A percentile compares a stretch with the other conserved stretches of the same genome.
These are phyloP conservation scores for Cydia amplana DNA, from an alignment of 1,140 invertebrate species.

Conservation along the genomic window DNA sequence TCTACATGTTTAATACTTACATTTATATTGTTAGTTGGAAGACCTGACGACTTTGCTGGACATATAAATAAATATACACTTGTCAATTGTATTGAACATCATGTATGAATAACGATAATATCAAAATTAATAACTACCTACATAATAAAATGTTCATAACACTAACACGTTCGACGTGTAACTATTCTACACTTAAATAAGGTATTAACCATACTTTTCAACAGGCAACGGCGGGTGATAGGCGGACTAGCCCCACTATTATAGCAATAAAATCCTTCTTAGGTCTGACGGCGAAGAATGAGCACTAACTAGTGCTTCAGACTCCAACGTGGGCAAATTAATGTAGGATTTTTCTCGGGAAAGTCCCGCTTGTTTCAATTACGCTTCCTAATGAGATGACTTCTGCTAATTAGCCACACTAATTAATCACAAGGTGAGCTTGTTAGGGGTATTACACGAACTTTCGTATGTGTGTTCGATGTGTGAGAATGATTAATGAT, in stretches of 20 bases:
- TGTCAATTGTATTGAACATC: too few species aligned
- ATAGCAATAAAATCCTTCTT: not conserved
- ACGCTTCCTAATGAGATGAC: constrained; percentile 23
- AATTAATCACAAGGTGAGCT: constrained; percentile 19
- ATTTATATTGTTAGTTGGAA: too few species aligned
- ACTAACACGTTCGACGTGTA: too few species aligned
- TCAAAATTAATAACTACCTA: too few species aligned
- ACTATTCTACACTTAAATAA: too few species aligned
- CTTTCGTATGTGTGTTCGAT: not conserved
- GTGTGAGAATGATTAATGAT: constrained; percentile 9
- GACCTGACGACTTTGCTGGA: too few species aligned
- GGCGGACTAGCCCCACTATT: not conserved
- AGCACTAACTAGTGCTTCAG: constrained; percentile 8
- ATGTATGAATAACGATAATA: too few species aligned
- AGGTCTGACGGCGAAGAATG: not conserved
- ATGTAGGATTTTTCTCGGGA: constrained; percentile 24
- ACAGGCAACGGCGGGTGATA: too few species aligned
- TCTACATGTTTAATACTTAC: too few species aligned
- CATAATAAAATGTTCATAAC: too few species aligned
- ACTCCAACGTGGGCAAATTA: constrained; percentile 22
- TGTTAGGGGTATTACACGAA: constrained; percentile 14
- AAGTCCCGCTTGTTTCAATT: constrained; percentile 20
- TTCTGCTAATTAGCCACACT: constrained; percentile 27
- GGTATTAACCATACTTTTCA: too few species aligned
- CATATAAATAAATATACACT: too few species aligned